Base-by-base conservation (phyloP, 2,113 vertebrate species). In the Sula dactylatra region DNA sequence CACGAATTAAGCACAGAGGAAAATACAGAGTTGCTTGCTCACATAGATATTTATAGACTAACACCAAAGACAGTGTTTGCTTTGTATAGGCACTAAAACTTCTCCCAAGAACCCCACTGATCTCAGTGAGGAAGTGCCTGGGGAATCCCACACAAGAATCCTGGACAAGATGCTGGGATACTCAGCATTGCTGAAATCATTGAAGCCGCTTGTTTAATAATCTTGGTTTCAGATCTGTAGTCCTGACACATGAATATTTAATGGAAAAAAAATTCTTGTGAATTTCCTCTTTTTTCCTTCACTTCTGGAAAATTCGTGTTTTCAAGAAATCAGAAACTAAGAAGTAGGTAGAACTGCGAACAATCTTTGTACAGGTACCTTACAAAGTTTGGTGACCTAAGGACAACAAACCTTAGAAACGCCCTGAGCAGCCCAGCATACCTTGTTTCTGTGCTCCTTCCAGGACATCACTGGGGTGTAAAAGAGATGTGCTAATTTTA, bases 221-320 rank as follows among this genome's bases (percentile, higher is more conserved):
- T 19, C 24, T 36, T 21, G 61, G 8, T 55, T 79, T 82, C 61
- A 92, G 55, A 52, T 38, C 45, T 55, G 18, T n/a, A 47, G 19
- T 56, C 15, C 15, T 86, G 24, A 31, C 44, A 7, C 10, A 71
- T 0, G 4, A 79, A 71, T 49, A 83, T 49, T 71, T 40, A 74
- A 47, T 6, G 4, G 11, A 24, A 88, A 18, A 69, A 38, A 64
- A 25, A 71, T 1, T 5, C 0, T 0, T 15, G 22, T 27, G 8
- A 31, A 13, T 82, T 64, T 40, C 13, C 8, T 65, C 21, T 34
- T 6, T 15, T 13, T 4, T 2, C 1, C 2, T 3, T 0, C 1
- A 4, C 4, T 58, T 70, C 55, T 66, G 11, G 12, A 85, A 69
- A 76, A 76, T 4, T 38, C 4, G 11, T 2, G 0, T 11, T 79